Base-by-base conservation (phyloP, 2,113 vertebrate genomes). In the Motacilla tschutschensis region DNA sequence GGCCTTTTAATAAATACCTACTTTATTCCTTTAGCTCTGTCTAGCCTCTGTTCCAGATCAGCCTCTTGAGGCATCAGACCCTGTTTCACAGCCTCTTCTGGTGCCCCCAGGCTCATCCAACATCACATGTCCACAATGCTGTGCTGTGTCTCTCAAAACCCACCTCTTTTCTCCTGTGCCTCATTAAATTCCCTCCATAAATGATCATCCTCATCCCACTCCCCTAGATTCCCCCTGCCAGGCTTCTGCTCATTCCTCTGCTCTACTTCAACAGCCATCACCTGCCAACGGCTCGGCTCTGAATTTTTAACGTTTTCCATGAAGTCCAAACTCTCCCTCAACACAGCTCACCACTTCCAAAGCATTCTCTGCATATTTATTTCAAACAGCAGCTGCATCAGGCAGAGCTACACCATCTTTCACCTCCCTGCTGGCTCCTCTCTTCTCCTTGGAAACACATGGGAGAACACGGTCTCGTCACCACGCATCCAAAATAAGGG, bases 251-350 rank as follows among this genome's bases (percentile, higher is more conserved):
- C 69, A 35, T 87, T 89, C 69, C 67, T 88, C 46, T 74, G 58
- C 63, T 82, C 81, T 83, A 50, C 75, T 85, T 92, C 55, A 17
- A 69, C 0, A 10, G 63, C 21, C 13, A 58, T 26, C 71, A 78
- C n/a, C 69, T 84, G 75, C 81, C 92, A 93, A 64, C 35, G 92
- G 69, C 69, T 79, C 65, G 66, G 67, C 81, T 94, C 62, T 55
- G 76, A 80, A 85, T 83, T 85, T 87, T 94, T 87, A 87, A 81
- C 0, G 0, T 38, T 79, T 73, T 66, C 55, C 22, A 25, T 5
- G 12, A 70, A 85, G 44, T 57, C 73, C 69, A 66, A 87, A 65
- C 65, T 72, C 59, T 87, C 65, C 51, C 65, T 72, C 70, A 69
- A 46, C 58, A 48, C 60, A 85, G 46, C 38, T 91, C 75, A 65